These are phyloP conservation scores for Molanna angustata DNA, from an alignment of 2,888 invertebrate genomes.

Conservation along the genomic window DNA sequence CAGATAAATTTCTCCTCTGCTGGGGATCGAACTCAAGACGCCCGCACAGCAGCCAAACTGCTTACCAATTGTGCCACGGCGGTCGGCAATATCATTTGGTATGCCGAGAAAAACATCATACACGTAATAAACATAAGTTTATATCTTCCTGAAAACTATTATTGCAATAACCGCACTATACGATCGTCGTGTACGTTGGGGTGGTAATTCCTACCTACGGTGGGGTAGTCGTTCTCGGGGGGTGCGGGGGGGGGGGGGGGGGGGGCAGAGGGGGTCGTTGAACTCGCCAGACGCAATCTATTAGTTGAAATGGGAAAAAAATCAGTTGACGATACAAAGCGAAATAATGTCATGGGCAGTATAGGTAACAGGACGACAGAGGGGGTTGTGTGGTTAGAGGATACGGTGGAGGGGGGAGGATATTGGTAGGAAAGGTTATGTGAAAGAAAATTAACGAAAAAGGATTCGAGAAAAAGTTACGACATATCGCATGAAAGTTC, in stretches of 20 bases:
- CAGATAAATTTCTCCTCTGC: too few relatives aligned
- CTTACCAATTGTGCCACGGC: too few relatives aligned
- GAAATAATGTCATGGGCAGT: constrained; percentile 22
- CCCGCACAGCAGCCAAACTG: too few relatives aligned
- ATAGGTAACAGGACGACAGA: not conserved
- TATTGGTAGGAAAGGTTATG: not conserved
- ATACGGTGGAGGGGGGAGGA: not conserved
- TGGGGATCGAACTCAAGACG: too few relatives aligned
- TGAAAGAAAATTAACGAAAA: not conserved
- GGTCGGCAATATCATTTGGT: too few relatives aligned
- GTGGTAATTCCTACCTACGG: too few relatives aligned
- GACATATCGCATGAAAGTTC: too few relatives aligned
- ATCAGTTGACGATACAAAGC: constrained; percentile 30
- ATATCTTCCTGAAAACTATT: too few relatives aligned
- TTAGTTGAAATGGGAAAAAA: constrained; percentile 31
- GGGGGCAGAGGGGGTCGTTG: constrained; percentile 13
- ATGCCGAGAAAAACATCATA: too few relatives aligned
- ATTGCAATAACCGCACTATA: too few relatives aligned
- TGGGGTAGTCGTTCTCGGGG: not conserved
- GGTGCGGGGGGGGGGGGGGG: not conserved
- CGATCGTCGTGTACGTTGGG: too few relatives aligned
- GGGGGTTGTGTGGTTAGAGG: not conserved
- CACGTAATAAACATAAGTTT: too few relatives aligned
- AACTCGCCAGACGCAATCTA: constrained; percentile 31
- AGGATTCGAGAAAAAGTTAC: not conserved